Evolutionary conservation across 2,797 vertebrate genomes (phyloP).

Genomic region (Rhynchonycteris naso): DNA sequence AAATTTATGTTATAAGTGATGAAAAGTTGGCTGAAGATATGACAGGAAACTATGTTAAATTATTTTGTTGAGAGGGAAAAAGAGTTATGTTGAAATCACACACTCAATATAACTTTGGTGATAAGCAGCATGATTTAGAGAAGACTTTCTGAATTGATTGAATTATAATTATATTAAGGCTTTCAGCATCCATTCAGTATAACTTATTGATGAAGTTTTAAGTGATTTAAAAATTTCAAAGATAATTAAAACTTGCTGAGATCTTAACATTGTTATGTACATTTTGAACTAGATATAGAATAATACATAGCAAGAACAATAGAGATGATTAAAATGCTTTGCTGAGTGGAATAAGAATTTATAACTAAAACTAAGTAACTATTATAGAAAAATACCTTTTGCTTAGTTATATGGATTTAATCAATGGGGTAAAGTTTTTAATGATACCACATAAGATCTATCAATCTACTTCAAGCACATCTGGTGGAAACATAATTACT

Average conservation of each 20-base stretch:
- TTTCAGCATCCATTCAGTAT: neutral
- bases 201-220: constrained; percentile 48
- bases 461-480: neutral
- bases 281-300: neutral
- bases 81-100: neutral
- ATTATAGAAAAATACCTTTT: constrained; percentile 5
- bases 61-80: neutral
- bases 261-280: neutral
- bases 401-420: constrained; percentile 20
- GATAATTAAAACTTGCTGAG: constrained; percentile 41
- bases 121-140: neutral
- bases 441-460: neutral
- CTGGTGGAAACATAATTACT: neutral
- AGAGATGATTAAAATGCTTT: neutral
- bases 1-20: neutral
- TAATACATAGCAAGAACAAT: constrained; percentile 17
- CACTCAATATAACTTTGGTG: neutral
- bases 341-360: neutral
- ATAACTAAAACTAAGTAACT: constrained; percentile 22
- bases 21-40: neutral
- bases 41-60: neutral
- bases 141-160: constrained; percentile 15
- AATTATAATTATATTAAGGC: constrained; percentile 51
- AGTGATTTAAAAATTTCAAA: constrained; percentile 48
- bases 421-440: neutral